Base-by-base conservation (phyloP, 2,888 invertebrate genomes). In the Frankliniella fusca region DNA sequence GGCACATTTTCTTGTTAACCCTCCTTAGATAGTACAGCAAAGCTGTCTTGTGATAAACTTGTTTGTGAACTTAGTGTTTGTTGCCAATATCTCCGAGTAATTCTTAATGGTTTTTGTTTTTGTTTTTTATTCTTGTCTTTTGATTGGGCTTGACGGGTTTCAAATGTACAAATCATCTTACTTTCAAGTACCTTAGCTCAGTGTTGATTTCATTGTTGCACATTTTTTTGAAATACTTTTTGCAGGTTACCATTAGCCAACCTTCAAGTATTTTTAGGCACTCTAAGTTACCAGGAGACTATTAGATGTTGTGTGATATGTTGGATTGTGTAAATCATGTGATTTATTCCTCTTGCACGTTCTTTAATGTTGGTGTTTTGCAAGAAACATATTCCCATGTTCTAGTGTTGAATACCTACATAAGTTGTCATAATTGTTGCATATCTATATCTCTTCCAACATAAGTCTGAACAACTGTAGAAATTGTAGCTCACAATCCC, bases 1-100 rank as follows among this genome's bases (percentile, higher is more conserved):
- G 12, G 70, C 70, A 76, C 23, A 27, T 61, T 11, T 27, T 10
- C 2, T 76, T 23, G 23, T 27, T 76, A 76, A 27, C 23, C 12
- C 23, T 76, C 23, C 27, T 76, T 23, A 27, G 27, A 27, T 23
- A 8, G 27, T 27, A 76, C 70, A 76, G 70, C 70, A 76, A 23
- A 76, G 70, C 70, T 76, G 70, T 76, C 27, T 23, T 76, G 70
- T 76, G 70, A 76, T 76, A 76, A 23, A 23, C 27, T 23, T 23
- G 23, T 76, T 3, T 27, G 12, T 27, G 9, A 12, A 27, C 12
- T 23, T 27, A 76, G 70, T 76, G 70, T 10, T 76, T 23, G 9
- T 23, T 27, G 61, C 61, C 15, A 12, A 61, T 18, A 7, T 18
- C 18, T 61, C n/a, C 15, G 20, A 20, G n/a, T 61, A 15, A 7